A percentile compares a stretch with the other conserved stretches of the same genome.
phyloP scores from a whole-genome alignment of 92 coral and sea anemone genomes.

The Isaurus tuberculatus region DNA sequence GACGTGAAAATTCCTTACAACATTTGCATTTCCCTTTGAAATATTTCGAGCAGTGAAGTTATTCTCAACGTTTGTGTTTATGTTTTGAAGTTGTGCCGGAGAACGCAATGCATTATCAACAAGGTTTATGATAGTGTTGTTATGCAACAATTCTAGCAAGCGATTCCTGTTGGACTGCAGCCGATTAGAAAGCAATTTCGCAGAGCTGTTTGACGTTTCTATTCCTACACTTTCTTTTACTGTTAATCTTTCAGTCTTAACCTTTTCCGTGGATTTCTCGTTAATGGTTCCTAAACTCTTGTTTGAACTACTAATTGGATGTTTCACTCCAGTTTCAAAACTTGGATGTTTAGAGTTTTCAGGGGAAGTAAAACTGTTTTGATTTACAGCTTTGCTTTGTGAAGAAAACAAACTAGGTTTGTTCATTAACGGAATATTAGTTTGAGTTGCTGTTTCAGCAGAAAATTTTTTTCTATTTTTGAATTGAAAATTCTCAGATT shows the following conservation, averaged over 20 bases:
- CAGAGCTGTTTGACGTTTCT: not conserved
- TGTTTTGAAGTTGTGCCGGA: not conserved
- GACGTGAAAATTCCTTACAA: not conserved
- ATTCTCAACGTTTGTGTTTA: not conserved
- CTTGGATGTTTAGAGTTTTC: not conserved
- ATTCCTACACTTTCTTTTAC: not conserved
- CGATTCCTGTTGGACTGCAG: constrained; percentile 19
- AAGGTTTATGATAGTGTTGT: constrained; percentile 31
- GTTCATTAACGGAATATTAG: not conserved
- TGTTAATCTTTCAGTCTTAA: not conserved
- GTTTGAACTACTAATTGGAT: not conserved
- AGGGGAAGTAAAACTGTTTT: not conserved
- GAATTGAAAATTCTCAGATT: not conserved
- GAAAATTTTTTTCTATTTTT: not conserved
- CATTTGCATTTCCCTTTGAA: not conserved
- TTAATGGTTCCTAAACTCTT: not conserved
- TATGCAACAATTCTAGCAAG: constrained; percentile 27
- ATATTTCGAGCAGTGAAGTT: not conserved
- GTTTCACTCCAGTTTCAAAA: not conserved
- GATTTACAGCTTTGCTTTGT: not conserved
- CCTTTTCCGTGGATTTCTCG: not conserved
- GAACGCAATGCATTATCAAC: constrained; percentile 10
- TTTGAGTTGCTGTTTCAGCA: not conserved
- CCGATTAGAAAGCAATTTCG: not conserved
- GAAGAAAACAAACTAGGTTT: not conserved